Percentiles rank a stretch among this genome's conserved stretches.
phyloP scores from a whole-genome alignment of 30 jellyfish, hydroid and myxozoan genomes.

The Calvadosia cruxmelitensis region DNA sequence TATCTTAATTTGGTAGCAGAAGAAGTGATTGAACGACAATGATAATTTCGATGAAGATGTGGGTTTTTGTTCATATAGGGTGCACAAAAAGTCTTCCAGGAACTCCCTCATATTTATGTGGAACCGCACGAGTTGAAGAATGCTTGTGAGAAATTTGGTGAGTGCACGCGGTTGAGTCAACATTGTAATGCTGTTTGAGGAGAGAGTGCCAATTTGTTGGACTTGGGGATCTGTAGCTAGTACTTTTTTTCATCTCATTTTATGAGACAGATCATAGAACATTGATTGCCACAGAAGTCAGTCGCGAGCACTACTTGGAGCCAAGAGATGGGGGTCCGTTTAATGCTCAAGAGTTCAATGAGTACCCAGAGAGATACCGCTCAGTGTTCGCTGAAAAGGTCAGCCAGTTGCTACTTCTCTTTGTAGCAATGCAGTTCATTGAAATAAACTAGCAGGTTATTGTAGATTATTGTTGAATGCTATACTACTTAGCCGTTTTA shows the following conservation, averaged over 20 bases:
- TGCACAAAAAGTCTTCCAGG: constrained; percentile 40
- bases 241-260: background rate
- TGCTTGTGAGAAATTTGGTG: constrained; percentile 70
- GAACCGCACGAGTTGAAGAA: constrained; percentile 88
- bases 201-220: too few relatives aligned
- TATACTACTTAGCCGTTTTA: too few relatives aligned
- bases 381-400: constrained; percentile 96
- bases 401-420: too few relatives aligned
- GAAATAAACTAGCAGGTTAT: too few relatives aligned
- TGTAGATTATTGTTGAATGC: too few relatives aligned
- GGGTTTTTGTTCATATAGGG: background rate
- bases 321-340: constrained; percentile 87
- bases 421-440: too few relatives aligned
- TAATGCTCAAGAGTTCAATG: constrained; percentile 70
- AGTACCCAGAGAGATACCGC: constrained; percentile 89
- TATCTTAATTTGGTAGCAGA: too few relatives aligned
- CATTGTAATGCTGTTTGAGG: too few relatives aligned
- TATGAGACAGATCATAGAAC: constrained; percentile 67
- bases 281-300: constrained; percentile 76
- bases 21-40: too few relatives aligned
- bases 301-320: constrained; percentile 73
- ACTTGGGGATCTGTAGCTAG: too few relatives aligned
- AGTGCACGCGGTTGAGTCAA: too few relatives aligned
- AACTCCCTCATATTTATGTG: constrained; percentile 85
- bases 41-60: too few relatives aligned